Conservation (phyloP, 2,888 invertebrate species). For the Rhorus exstirpatorius region DNA sequence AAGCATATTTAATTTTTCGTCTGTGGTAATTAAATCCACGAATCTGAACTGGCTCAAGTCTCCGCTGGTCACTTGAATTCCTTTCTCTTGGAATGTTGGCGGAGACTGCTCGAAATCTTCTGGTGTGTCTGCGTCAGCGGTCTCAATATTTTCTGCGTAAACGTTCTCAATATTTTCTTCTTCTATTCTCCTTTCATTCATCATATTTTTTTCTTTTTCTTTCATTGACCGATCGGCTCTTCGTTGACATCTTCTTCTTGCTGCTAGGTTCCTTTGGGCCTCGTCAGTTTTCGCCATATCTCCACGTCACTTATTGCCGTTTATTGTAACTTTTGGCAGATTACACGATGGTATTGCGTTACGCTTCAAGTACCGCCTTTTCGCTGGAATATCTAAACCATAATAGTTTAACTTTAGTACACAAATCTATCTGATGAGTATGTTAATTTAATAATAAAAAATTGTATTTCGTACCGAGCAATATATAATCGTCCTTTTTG, state of each 20-base stretch:
- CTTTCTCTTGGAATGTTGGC: slow-evolving; percentile 15
- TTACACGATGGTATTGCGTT: slow-evolving; percentile 27
- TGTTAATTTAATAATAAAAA: background rate
- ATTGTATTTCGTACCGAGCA: background rate
- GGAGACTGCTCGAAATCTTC: background rate
- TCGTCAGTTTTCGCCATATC: background rate
- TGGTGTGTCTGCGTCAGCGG: background rate
- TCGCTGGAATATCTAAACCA: slow-evolving; percentile 17
- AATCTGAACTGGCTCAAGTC: slow-evolving; percentile 7
- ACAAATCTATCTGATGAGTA: no score
- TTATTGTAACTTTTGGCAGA: slow-evolving; percentile 16
- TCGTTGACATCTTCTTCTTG: background rate
- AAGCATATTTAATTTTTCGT: slow-evolving; percentile 23
- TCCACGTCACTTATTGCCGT: background rate
- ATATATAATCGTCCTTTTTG: slow-evolving; percentile 2
- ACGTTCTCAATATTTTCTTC: no score
- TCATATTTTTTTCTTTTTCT: slow-evolving; percentile 5
- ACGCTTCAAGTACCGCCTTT: slow-evolving; percentile 13
- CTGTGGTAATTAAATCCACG: slow-evolving; percentile 7
- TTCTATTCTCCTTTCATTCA: background rate
- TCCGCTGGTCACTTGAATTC: slow-evolving; percentile 1
- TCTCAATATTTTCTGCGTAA: no score
- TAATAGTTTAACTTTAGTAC: slow-evolving; percentile 17
- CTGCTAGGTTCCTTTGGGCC: slow-evolving; percentile 6
- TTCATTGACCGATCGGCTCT: background rate